phyloP scores from a whole-genome alignment of 2,113 vertebrate genomes.

The Alligator sinensis region DNA sequence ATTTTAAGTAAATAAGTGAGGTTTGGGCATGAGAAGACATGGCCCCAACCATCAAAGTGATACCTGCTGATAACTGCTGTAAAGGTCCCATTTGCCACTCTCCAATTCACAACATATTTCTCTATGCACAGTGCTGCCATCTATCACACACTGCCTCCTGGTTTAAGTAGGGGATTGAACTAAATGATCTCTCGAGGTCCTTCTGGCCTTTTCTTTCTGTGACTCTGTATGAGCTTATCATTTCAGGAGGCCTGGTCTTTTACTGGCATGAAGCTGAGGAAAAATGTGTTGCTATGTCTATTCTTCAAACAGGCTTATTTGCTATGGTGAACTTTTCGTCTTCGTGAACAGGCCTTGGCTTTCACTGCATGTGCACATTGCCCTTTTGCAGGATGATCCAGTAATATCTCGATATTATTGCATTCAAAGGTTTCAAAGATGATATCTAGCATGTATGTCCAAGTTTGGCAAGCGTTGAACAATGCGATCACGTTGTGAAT shows the following conservation, averaged over 20 bases:
- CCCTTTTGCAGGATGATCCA: background rate
- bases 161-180: no score
- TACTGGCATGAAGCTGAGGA: background rate
- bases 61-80: background rate
- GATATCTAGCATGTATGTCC: background rate
- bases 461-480: background rate
- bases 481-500: background rate
- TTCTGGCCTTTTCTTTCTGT: no score
- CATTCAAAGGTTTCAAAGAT: background rate
- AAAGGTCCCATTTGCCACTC: background rate
- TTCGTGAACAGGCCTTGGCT: background rate
- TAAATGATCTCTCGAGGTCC: no score
- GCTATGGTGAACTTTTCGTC: background rate
- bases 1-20: background rate
- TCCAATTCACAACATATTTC: background rate
- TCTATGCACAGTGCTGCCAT: background rate
- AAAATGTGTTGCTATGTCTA: background rate
- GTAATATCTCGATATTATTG: background rate
- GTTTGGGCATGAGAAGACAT: background rate
- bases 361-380: background rate
- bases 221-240: background rate
- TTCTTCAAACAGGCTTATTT: background rate
- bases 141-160: background rate
- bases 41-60: background rate
- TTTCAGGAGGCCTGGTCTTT: background rate